Evolutionary conservation across 2,888 invertebrate genomes (phyloP).

Genomic region (Danaus chrysippus): DNA sequence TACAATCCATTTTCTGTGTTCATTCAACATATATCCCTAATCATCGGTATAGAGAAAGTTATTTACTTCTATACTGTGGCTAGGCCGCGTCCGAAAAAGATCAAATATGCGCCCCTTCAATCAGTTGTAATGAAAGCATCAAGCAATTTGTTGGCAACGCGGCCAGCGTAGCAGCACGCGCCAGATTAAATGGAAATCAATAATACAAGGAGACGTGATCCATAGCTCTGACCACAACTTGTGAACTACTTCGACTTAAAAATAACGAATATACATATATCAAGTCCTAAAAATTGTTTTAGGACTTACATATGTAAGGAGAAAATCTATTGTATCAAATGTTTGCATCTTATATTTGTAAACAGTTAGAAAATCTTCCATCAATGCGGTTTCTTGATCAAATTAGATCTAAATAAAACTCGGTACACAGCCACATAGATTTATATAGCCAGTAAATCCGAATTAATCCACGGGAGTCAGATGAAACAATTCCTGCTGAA

Average conservation of each 20-base stretch:
- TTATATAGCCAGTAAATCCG: constrained; percentile 38
- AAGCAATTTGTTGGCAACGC: constrained; percentile 53
- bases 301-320: too few species aligned
- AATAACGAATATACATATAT: not conserved
- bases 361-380: not conserved
- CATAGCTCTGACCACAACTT: constrained; percentile 40
- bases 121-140: constrained; percentile 59
- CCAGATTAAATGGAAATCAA: constrained; percentile 78
- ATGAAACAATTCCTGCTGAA: constrained; percentile 50
- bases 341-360: constrained; percentile 3
- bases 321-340: too few species aligned
- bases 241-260: constrained; percentile 6
- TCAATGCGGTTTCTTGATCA: constrained; percentile 27
- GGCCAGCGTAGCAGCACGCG: constrained; percentile 58
- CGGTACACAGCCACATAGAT: constrained; percentile 31
- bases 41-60: too few species aligned
- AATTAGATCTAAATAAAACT: constrained; percentile 31
- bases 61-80: too few species aligned
- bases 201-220: constrained; percentile 69
- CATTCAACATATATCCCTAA: not conserved
- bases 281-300: too few species aligned
- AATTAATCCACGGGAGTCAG: constrained; percentile 42
- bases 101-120: constrained; percentile 49
- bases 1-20: too few species aligned
- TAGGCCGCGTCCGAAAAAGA: constrained; percentile 16